Conservation (phyloP, 2,113 vertebrate species). For the Grallaria varia region DNA sequence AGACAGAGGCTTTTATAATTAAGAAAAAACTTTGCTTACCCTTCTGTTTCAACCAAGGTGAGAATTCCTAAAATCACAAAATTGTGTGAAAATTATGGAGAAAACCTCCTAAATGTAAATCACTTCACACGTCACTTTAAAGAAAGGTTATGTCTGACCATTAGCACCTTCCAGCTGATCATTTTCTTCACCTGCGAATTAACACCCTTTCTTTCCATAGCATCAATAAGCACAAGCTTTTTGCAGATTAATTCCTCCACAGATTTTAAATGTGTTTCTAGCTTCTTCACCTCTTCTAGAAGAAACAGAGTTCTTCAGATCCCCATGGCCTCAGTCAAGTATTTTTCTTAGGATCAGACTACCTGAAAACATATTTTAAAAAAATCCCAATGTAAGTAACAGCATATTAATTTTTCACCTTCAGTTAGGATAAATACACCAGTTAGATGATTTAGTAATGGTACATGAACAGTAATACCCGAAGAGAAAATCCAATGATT, state of each 20-base stretch:
- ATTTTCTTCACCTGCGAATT: background rate
- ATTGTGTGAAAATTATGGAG: background rate
- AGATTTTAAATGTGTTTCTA: background rate
- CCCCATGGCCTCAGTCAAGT: background rate
- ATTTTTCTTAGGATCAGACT: background rate
- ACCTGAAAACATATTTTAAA: background rate
- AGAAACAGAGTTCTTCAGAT: slow-evolving; percentile 27
- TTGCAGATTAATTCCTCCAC: background rate
- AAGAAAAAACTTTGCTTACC: background rate
- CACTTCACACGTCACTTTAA: background rate
- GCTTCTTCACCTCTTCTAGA: slow-evolving; percentile 6
- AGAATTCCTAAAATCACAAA: background rate
- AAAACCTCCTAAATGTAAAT: background rate
- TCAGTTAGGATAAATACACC: background rate
- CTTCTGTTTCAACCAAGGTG: background rate
- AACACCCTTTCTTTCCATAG: background rate
- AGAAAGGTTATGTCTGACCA: background rate
- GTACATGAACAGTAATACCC: background rate
- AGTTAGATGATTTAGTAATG: background rate
- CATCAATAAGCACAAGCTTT: background rate
- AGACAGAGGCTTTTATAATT: background rate
- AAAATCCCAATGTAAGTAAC: background rate
- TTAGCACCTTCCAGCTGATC: background rate
- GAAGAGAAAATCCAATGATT: background rate
- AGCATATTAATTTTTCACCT: background rate